A percentile compares a stretch with the other conserved stretches of the same genome.
Evolutionary conservation across 2,888 invertebrate genomes (phyloP).

Genomic region (Cistogaster globosa): DNA sequence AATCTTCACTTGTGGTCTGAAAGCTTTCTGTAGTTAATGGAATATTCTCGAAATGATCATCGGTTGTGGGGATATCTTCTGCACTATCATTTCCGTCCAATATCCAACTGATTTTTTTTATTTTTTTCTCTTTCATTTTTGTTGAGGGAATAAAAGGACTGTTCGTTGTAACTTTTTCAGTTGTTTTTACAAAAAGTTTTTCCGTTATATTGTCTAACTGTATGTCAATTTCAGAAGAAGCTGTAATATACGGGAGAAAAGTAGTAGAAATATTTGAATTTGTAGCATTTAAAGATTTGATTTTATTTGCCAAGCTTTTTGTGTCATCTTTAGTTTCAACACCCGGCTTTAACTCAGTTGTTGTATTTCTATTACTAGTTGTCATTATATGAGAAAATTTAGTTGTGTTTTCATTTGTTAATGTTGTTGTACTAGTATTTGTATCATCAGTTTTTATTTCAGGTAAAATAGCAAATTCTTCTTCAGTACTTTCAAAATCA

Average conservation of each 20-base stretch:
- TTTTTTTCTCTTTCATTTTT: constrained; percentile 56
- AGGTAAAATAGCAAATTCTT: constrained; percentile 70
- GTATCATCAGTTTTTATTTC: constrained; percentile 18
- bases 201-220: neutral
- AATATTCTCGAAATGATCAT: no score
- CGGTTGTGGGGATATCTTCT: no score
- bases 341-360: no score
- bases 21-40: no score
- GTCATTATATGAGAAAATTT: neutral
- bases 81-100: no score
- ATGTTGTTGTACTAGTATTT: constrained; percentile 14
- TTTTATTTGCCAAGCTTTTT: neutral
- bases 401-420: neutral
- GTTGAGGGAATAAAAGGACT: constrained; percentile 1
- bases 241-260: no score
- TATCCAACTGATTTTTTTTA: constrained; percentile 59
- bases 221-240: neutral
- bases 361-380: neutral
- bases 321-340: neutral
- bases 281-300: neutral
- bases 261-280: no score
- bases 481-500: constrained; percentile 72
- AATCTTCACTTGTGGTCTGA: no score
- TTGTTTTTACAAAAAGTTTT: neutral
- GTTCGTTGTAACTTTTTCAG: constrained; percentile 2